These are phyloP conservation scores for Periophthalmus magnuspinnatus DNA, from an alignment of 2,797 vertebrate species.

Conservation along the genomic window DNA sequence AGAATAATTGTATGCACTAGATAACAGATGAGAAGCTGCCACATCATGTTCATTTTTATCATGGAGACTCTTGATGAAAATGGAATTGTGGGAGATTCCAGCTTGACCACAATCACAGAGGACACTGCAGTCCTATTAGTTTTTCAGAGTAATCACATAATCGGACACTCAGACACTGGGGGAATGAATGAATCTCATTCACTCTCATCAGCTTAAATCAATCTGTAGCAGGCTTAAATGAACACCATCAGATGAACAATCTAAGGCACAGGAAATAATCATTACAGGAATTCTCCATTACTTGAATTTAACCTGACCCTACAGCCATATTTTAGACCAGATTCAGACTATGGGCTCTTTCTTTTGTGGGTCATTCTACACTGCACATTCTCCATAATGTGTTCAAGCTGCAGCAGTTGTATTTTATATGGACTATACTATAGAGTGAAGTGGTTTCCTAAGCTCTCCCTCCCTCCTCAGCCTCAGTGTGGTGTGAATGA, in stretches of 20 bases:
- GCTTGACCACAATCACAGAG: conserved; percentile 65
- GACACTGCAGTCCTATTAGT: conserved; percentile 52
- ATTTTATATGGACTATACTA: neutral
- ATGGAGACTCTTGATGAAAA: conserved; percentile 38
- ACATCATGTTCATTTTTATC: conserved; percentile 56
- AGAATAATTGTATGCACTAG: conserved; percentile 20
- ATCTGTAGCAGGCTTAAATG: conserved; percentile 55
- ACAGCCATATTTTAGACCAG: neutral
- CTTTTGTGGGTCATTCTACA: neutral
- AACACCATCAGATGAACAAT: conserved; percentile 42
- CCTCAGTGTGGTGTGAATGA: conserved; percentile 16
- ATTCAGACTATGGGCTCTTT: neutral
- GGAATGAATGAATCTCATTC: conserved; percentile 60
- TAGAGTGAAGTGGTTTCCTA: neutral
- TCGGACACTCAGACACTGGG: conserved; percentile 63
- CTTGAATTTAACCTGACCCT: neutral
- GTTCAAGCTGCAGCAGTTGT: conserved; percentile 10
- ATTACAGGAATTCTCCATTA: conserved; percentile 30
- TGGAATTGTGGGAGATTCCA: conserved; percentile 42
- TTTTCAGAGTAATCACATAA: conserved; percentile 60
- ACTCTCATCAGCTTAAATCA: conserved; percentile 60
- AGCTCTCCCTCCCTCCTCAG: conserved; percentile 6
- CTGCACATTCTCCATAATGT: neutral
- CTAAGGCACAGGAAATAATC: conserved; percentile 44
- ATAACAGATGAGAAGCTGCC: conserved; percentile 40